Conservation (phyloP, 2,113 vertebrate genomes). For the Anhinga anhinga region DNA sequence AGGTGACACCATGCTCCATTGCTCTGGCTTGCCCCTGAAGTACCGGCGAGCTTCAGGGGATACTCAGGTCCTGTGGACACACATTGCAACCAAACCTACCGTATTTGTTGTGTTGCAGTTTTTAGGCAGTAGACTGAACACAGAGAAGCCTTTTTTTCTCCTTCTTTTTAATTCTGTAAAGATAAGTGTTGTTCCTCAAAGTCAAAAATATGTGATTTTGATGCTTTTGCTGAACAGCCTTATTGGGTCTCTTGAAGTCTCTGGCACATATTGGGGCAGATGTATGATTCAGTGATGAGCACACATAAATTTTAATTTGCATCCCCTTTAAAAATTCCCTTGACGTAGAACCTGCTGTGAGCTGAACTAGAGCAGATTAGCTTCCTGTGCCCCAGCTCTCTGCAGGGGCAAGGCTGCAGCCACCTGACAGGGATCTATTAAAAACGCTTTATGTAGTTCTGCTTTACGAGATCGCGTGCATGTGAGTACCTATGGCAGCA, state of each 20-base stretch:
- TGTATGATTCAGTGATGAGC: not conserved
- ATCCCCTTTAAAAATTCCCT: not conserved
- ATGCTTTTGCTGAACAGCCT: not conserved
- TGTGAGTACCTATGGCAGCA: not conserved
- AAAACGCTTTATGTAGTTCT: not conserved
- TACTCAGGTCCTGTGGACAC: not conserved
- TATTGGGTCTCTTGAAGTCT: not conserved
- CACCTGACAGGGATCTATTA: not conserved
- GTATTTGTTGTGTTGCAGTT: not conserved
- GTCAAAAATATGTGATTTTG: not conserved
- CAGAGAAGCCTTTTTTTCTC: not conserved
- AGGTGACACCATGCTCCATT: rapidly evolving
- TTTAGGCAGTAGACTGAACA: not conserved
- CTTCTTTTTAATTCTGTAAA: not conserved
- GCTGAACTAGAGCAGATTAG: not conserved
- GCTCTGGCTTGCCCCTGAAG: not conserved
- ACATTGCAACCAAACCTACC: not conserved
- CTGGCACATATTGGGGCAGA: not conserved
- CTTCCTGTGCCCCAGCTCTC: not conserved
- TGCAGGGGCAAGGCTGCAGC: not conserved
- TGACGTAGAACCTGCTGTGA: not conserved
- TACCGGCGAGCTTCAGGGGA: not conserved
- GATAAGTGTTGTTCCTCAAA: not conserved
- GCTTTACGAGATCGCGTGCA: not conserved
- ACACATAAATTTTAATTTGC: not conserved